Base-by-base conservation (phyloP, 2,797 vertebrate genomes). In the Neomorphus geoffroyi region DNA sequence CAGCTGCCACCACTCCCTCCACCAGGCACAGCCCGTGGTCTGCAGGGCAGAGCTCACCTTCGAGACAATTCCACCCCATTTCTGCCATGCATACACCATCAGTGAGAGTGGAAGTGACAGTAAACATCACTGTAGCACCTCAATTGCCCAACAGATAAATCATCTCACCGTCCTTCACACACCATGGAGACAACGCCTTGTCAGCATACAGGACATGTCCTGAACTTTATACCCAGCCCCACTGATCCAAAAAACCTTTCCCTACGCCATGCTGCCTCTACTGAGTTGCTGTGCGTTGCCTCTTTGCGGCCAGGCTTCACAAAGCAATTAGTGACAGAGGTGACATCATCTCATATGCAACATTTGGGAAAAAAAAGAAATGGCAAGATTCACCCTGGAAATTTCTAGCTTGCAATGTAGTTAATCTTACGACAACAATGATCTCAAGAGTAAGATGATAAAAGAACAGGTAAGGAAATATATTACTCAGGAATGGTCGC, bases 141-240 rank as follows among this genome's bases (percentile, higher is more conserved):
- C 64, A 69, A 64, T 80, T 50, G 28, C 32, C 35, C 7, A 54
- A 32, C 18, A 58, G 39, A 48, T 9, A 6, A 72, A 46, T 23
- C 28, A 46, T 17, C 61, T n/a, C 39, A 39, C 35, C 2, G 2
- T 50, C 28, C 28, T 28, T 58, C 87, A 77, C 33, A 45, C 7
- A 32, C 11, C 60, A 54, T 64, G 80, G 43, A 70, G 69, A 16
- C 53, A 60, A 78, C 12, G 11, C 14, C 19, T 46, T 62, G 23
- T 18, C 57, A 50, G 65, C 30, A n/a, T 2, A 23, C 5, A 41
- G 51, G 48, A 51, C 0, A 0, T 2, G 35, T 18, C 57, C 48
- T 78, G 56, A 45, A 17, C 48, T 57, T n/a, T 35, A 13, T 7
- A 45, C 6, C 46, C 69, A 83, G 56, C 19, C 28, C 28, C n/a